phyloP scores from a whole-genome alignment of 2,888 invertebrate species.

The Syritta pipiens region DNA sequence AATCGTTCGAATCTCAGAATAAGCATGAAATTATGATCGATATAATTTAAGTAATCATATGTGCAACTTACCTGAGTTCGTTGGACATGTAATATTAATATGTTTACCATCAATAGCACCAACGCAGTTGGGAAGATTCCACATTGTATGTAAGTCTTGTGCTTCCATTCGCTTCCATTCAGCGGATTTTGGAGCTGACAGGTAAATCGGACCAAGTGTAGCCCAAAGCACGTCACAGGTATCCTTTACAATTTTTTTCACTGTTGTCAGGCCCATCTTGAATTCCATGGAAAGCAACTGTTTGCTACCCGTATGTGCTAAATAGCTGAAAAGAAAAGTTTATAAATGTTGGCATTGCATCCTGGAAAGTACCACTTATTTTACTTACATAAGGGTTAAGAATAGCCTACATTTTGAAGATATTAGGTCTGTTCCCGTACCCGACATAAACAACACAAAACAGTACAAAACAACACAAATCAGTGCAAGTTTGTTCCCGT shows the following conservation, averaged over 20 bases:
- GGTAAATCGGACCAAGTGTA: not conserved
- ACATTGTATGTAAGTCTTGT: not conserved
- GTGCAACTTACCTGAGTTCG: no score
- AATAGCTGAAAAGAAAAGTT: not conserved
- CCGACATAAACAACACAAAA: no score
- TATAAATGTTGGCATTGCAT: no score
- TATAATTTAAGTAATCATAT: no score
- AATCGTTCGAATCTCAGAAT: no score
- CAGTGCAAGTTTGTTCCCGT: no score
- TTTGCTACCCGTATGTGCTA: constrained; percentile 8
- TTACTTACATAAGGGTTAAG: not conserved
- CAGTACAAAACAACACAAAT: no score
- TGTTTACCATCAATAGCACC: no score
- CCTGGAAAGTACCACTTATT: not conserved
- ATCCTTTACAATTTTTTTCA: not conserved
- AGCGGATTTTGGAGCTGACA: not conserved
- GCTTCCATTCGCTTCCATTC: not conserved
- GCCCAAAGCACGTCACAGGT: constrained; percentile 5
- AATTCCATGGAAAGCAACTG: not conserved
- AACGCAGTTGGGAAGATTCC: no score
- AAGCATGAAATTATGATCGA: no score
- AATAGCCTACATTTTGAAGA: not conserved
- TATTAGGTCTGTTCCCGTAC: no score
- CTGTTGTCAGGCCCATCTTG: not conserved
- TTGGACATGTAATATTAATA: no score